Conservation (phyloP, 2,888 invertebrate genomes). For the Oscheius sp. region DNA sequence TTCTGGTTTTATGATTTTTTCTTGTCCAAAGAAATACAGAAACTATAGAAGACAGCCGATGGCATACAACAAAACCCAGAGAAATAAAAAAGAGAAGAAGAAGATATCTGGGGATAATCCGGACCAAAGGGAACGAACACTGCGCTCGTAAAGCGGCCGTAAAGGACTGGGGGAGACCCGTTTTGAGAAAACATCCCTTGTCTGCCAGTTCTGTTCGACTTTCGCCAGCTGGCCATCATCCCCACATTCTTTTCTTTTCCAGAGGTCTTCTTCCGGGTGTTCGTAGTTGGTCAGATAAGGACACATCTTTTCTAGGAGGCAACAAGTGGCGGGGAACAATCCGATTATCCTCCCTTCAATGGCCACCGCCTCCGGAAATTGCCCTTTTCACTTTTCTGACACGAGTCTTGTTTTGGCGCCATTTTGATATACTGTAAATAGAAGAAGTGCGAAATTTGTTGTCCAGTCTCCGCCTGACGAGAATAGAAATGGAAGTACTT, state of each 20-base stretch:
- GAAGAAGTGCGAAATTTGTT: too few species aligned
- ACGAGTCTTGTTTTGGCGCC: not conserved
- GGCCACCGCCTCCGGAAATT: not conserved
- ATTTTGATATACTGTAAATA: not conserved
- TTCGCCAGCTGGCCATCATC: not conserved
- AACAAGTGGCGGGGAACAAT: not conserved
- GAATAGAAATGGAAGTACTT: too few species aligned
- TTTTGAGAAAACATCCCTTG: slow-evolving; percentile 26
- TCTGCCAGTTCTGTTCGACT: slow-evolving; percentile 24
- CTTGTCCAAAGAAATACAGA: too few species aligned
- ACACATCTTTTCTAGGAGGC: not conserved
- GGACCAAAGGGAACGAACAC: slow-evolving; percentile 1
- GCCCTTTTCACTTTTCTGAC: not conserved
- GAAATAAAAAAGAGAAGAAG: too few species aligned
- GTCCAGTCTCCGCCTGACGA: too few species aligned
- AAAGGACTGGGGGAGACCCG: slow-evolving; percentile 18
- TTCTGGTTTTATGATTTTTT: too few species aligned
- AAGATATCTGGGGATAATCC: not conserved
- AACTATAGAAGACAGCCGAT: too few species aligned
- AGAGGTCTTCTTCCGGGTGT: not conserved
- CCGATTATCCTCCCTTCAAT: not conserved
- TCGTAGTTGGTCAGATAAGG: not conserved
- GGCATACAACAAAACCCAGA: too few species aligned
- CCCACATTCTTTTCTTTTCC: not conserved
- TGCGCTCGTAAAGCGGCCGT: slow-evolving; percentile 8